Evolutionary conservation across 2,113 vertebrate genomes (phyloP).

Genomic region (Lampris megalopsis): DNA sequence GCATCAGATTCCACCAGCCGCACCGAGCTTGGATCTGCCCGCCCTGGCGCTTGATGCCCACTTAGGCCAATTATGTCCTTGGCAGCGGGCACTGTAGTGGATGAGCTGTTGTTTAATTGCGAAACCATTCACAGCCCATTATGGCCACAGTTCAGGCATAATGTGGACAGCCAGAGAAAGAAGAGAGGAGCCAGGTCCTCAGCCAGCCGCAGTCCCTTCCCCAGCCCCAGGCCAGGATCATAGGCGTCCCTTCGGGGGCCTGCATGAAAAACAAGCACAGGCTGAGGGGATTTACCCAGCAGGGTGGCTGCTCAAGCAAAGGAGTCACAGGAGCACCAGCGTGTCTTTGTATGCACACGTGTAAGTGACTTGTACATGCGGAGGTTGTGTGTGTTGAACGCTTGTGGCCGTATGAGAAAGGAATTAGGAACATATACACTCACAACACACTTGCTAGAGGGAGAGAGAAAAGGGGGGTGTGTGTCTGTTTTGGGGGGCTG

Average conservation of each 20-base stretch:
- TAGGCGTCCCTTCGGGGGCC: conserved; percentile 41
- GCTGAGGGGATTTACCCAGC: conserved; percentile 58
- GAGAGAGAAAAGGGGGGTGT: conserved; percentile 13
- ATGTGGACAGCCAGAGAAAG: background rate
- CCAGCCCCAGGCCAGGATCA: conserved; percentile 16
- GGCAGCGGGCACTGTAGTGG: conserved; percentile 4
- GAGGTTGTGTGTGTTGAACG: conserved; percentile 20
- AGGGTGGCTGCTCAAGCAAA: conserved; percentile 38
- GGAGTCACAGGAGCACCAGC: conserved; percentile 20
- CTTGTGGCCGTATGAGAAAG: conserved; percentile 41
- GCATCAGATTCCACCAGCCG: background rate
- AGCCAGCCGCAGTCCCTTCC: background rate
- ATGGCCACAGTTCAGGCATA: background rate
- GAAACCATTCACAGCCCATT: conserved; percentile 33
- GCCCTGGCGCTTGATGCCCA: conserved; percentile 6
- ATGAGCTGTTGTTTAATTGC: conserved; percentile 10
- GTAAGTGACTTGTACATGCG: too few relatives aligned
- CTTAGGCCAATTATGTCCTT: conserved; percentile 38
- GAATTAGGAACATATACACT: conserved; percentile 39
- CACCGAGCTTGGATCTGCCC: conserved; percentile 2
- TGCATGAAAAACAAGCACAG: conserved; percentile 48
- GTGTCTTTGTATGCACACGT: conserved; percentile 3
- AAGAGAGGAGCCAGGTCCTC: conserved; percentile 22
- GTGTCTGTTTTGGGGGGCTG: conserved; percentile 10
- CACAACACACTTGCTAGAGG: conserved; percentile 36